These are phyloP conservation scores for Nannoperca australis DNA, from an alignment of 2,797 vertebrate genomes.

Conservation along the genomic window DNA sequence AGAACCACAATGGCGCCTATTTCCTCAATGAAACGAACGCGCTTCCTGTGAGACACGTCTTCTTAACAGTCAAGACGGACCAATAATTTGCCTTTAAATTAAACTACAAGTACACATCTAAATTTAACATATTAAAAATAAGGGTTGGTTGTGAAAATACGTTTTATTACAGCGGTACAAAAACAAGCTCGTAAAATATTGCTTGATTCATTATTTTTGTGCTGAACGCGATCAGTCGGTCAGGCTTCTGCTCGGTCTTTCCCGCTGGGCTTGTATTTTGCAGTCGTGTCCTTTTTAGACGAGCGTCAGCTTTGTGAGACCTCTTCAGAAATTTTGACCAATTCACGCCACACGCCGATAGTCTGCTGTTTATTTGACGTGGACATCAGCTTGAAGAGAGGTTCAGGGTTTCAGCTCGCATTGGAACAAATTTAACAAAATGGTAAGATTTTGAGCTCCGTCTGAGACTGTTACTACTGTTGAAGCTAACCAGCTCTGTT, in stretches of 20 bases:
- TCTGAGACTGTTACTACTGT: background rate
- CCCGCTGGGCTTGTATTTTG: conserved; percentile 74
- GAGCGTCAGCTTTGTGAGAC: conserved; percentile 77
- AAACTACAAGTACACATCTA: background rate
- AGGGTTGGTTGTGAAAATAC: accelerated
- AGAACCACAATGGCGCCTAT: conserved; percentile 82
- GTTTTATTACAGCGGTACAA: accelerated
- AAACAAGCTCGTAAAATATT: accelerated
- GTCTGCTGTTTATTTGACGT: conserved; percentile 52
- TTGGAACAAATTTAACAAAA: conserved; percentile 63
- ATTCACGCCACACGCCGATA: conserved; percentile 28
- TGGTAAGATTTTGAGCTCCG: conserved; percentile 70
- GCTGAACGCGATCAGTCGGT: background rate
- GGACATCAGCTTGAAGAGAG: conserved; percentile 51
- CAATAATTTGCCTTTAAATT: conserved; percentile 51
- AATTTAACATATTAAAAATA: accelerated
- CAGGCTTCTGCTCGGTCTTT: conserved; percentile 71
- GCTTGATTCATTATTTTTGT: accelerated
- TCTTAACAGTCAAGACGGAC: background rate
- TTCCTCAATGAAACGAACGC: conserved; percentile 21
- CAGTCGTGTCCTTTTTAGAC: conserved; percentile 87
- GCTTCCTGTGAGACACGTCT: conserved; percentile 78
- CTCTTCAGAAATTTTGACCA: conserved; percentile 66
- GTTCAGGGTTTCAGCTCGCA: conserved; percentile 27
- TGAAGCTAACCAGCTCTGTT: background rate